These are phyloP conservation scores for Mustelus asterias DNA, from an alignment of 2,113 vertebrate species.

Conservation along the genomic window DNA sequence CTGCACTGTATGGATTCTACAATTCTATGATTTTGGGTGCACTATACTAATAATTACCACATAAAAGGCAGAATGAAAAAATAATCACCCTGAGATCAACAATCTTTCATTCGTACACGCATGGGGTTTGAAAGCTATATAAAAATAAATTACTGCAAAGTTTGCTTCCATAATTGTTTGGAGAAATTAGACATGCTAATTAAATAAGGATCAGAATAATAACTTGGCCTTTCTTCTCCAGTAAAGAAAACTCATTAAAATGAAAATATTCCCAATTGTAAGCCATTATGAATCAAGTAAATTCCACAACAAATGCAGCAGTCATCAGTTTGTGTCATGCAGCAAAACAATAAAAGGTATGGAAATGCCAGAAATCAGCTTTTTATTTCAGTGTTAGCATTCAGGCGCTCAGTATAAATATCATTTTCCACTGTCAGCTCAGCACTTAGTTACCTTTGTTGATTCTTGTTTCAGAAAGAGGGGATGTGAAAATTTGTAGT, in stretches of 20 bases:
- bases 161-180: not conserved
- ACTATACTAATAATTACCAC: not conserved
- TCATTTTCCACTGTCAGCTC: not conserved
- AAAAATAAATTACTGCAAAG: not conserved
- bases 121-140: not conserved
- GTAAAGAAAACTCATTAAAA: constrained; percentile 12
- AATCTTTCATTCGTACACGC: not conserved
- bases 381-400: not conserved
- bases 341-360: not conserved
- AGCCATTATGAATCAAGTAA: not conserved
- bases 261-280: not conserved
- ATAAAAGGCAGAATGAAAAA: not conserved
- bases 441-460: not conserved
- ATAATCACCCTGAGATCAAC: not conserved
- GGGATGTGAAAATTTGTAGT: not conserved
- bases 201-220: not conserved
- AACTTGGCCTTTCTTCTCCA: not conserved
- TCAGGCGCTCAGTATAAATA: not conserved
- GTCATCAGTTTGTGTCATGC: not conserved
- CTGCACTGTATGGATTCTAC: too few species aligned
- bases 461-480: not conserved
- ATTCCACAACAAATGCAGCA: not conserved
- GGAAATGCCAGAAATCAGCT: not conserved
- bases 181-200: not conserved
- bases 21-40: not conserved